Base-by-base conservation (phyloP, 2,888 invertebrate genomes). In the Cheilosia impressa region DNA sequence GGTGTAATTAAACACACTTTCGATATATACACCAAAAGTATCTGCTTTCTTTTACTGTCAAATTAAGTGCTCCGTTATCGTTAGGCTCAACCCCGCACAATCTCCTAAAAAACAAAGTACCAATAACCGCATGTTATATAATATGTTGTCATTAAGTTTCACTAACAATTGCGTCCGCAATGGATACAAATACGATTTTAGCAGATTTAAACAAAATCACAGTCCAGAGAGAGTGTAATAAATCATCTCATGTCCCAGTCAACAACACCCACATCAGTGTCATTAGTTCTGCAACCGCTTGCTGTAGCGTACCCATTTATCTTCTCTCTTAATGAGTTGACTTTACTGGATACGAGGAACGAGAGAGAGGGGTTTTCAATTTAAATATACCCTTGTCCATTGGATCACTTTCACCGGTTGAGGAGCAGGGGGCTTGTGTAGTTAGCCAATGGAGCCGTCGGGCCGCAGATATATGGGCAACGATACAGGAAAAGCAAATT, bases 221-320 rank as follows among this genome's bases (percentile, higher is more conserved):
- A 41, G 41, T 24, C 27, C 17, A 17, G 31, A 5, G 45, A 57
- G 19, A 57, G 57, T 34, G 45, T 57, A 69, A 69, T 69, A 69
- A 69, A 69, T 69, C 69, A 69, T 34, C 34, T 45, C 6, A 7
- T 17, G 15, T 57, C 45, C 43, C 9, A 69, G 57, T 57, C 57
- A 69, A 69, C 68, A 47, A 38, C 38, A 38, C 57, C 57, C 57
- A 69, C 69, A 57, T 69, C 57, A 69, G 57, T 69, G 57, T 45
- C 69, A 57, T 69, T 69, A 69, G 31, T 45, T 45, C 34, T 31
- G 57, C 19, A 22, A 57, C 69, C 57, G 24, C 45, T 45, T 66
- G 17, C 24, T 45, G 17, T 6, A n/a, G 31, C 7, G 17, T 45
- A 15, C 17, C 45, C 45, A 45, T 45, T 7, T 17, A 17, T 45